Evolutionary conservation across 2,113 vertebrate genomes (phyloP), one percentile per base, ranked within the genome.

Genomic region (Oryzias javanicus): DNA sequence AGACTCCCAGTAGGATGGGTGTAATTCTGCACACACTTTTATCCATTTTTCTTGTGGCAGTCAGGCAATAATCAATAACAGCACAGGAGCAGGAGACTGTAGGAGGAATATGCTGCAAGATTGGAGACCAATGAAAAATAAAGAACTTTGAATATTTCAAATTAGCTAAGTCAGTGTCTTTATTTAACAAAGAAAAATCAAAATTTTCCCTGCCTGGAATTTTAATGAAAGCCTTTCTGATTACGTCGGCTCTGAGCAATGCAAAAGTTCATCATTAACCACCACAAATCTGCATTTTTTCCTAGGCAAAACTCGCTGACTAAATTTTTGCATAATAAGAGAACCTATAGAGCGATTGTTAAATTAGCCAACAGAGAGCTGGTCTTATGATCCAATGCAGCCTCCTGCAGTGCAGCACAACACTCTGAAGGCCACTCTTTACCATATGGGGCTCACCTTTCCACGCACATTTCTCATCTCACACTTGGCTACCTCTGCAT

Each of bases 191-290:
- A 29, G 0, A 29, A 35, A 35, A 35, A 35, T 10, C 1, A 8
- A 6, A 29, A 29, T 8, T 10, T 20, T 53, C 53, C 67, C 60
- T 69, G 76, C 68, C 55, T 58, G 25, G 82, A 90, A 89, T 89
- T 80, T 79, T 80, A 88, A 89, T 85, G 55, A 49, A 61, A 60
- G 64, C 74, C 72, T 83, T 84, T 86, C 60, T 66, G 76, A 74
- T 68, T 55, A 29, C 55, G 64, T 68, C 59, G 71, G 44, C 50
- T 52, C 48, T 19, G 10, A 12, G 35, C 7, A 35, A 35, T 35
- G 35, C 35, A 35, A 35, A 35, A 35, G 35, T 35, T 35, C 35
- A 35, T 35, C 35, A 35, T 35, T 35, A 35, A 35, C 35, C 49
- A 52, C 57, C 15, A 2, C n/a, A 35, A 62, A 64, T 72, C 16